These are phyloP conservation scores for Salminus brasiliensis DNA, from an alignment of 2,113 vertebrate genomes.

Conservation along the genomic window DNA sequence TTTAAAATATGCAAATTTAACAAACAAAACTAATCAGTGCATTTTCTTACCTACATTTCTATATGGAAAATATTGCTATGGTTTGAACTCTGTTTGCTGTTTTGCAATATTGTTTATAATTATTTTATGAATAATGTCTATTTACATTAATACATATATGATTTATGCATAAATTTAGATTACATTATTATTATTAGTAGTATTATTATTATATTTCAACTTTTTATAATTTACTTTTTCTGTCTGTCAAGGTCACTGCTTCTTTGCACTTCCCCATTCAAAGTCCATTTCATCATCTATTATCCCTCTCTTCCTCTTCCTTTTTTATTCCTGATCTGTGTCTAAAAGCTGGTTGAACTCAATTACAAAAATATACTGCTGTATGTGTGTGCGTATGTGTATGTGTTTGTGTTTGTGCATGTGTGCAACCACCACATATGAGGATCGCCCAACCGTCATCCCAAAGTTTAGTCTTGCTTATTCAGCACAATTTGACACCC, in stretches of 20 bases:
- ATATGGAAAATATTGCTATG: too few species aligned
- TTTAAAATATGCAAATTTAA: too few species aligned
- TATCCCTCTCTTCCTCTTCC: constrained; percentile 29
- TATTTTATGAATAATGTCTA: too few species aligned
- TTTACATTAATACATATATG: too few species aligned
- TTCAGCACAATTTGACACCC: constrained; percentile 85
- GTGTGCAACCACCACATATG: constrained; percentile 76
- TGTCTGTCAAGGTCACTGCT: neutral
- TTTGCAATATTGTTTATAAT: too few species aligned
- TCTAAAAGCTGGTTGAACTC: neutral
- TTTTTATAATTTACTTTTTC: neutral
- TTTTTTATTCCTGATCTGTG: constrained; percentile 24
- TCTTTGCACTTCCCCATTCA: neutral
- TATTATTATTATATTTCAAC: too few species aligned
- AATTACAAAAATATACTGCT: constrained; percentile 19
- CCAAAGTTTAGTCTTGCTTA: constrained; percentile 81
- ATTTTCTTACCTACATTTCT: too few species aligned
- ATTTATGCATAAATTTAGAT: too few species aligned
- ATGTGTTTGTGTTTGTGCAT: constrained; percentile 36
- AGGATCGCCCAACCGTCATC: constrained; percentile 75
- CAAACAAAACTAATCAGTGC: too few species aligned
- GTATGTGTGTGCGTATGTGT: constrained; percentile 8
- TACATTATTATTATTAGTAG: too few species aligned
- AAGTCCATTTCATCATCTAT: neutral
- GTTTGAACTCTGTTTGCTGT: too few species aligned